Conservation (phyloP, 2,888 invertebrate species). For the Parthenolecanium corni region DNA sequence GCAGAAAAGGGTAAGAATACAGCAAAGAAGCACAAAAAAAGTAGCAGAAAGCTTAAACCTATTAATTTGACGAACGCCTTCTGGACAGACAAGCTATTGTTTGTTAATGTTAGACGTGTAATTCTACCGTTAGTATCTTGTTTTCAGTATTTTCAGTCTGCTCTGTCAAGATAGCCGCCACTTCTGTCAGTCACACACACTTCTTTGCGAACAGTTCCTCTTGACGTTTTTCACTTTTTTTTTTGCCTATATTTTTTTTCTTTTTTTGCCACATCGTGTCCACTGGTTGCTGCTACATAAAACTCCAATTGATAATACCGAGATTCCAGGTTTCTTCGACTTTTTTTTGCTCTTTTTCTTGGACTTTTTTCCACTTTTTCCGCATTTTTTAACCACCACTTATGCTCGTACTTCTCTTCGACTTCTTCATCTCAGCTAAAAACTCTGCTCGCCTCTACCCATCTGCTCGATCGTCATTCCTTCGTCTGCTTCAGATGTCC, state of each 20-base stretch:
- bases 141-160: constrained; percentile 21
- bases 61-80: constrained; percentile 29
- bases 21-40: neutral
- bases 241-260: neutral
- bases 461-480: too few relatives aligned
- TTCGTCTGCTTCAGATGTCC: constrained; percentile 8
- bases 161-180: constrained; percentile 27
- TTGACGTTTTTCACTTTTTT: constrained; percentile 21
- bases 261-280: constrained; percentile 21
- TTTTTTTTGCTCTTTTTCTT: too few relatives aligned
- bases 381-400: too few relatives aligned
- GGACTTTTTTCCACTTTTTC: too few relatives aligned
- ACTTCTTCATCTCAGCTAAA: too few relatives aligned
- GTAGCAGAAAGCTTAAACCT: constrained; percentile 19
- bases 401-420: too few relatives aligned
- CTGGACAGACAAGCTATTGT: constrained; percentile 27
- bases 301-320: too few relatives aligned
- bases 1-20: too few relatives aligned
- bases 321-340: too few relatives aligned
- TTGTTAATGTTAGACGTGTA: constrained; percentile 25
- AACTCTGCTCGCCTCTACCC: too few relatives aligned
- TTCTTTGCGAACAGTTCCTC: constrained; percentile 8
- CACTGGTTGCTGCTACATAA: neutral
- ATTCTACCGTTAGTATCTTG: constrained; percentile 21
- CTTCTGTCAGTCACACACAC: constrained; percentile 27